Evolutionary conservation across 2,888 invertebrate genomes (phyloP), one percentile per base, ranked within the genome.

Genomic region (Anorthoa munda): DNA sequence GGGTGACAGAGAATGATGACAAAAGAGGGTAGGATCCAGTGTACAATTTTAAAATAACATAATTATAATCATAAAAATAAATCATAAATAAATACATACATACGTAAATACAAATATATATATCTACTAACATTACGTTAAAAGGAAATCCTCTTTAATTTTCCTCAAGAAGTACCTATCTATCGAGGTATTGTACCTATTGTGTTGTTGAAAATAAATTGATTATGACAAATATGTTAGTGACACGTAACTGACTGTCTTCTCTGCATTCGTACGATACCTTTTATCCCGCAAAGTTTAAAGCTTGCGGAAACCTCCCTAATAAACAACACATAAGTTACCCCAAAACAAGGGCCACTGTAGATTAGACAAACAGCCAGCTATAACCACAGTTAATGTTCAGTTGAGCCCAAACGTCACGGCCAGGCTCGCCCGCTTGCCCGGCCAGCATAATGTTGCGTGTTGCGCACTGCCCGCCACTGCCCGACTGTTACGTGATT

Each of bases 401-500:
- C 21, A 21, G n/a, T 18, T 68, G 63, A 58, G 63, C 23, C n/a
- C 21, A 55, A 70, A 84, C 56, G 81, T 74, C 84, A 80, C 50
- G 64, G 15, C 11, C 75, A 80, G 66, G 23, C 58, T 9, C 51
- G 63, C 58, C 39, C 46, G 21, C 12, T 23, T 72, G 73, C 50
- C 45, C 48, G 23, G 13, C 9, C 51, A 76, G 31, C 23, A 31
- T 53, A 53, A 82, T 67, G 58, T 60, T 66, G 65, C 68, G 56
- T 67, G 58, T 60, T 66, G 65, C 68, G 56, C 55, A 73, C 48
- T 56, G 45, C 45, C 68, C 66, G 70, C 46, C 77, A 70, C 51
- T 68, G 55, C 45, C 69, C 69, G 31, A 63, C 70, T 70, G 66
- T 58, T 46, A 50, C 46, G 53, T 78, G 75, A 84, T 84, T 84